These are phyloP conservation scores for Micoletzkya japonica DNA, from an alignment of 2,888 invertebrate species.

Conservation along the genomic window DNA sequence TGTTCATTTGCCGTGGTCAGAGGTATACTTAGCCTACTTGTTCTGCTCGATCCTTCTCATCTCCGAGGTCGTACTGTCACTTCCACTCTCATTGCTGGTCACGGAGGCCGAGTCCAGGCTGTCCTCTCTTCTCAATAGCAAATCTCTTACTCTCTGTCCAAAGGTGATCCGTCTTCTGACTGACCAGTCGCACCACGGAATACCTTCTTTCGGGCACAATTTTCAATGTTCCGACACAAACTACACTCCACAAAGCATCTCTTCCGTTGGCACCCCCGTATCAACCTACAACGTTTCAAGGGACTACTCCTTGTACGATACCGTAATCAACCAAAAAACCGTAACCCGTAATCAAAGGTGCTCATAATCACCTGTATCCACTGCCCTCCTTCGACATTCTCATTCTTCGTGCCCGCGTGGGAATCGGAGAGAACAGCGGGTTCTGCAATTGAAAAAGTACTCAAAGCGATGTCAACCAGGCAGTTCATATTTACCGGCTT, in stretches of 20 bases:
- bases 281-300: no score
- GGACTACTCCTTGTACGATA: no score
- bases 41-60: constrained; percentile 1
- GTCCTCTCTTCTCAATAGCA: constrained; percentile 12
- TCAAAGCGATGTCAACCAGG: background rate
- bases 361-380: constrained; percentile 12
- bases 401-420: constrained; percentile 22
- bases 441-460: constrained; percentile 11
- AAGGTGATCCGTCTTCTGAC: background rate
- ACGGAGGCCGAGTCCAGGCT: constrained; percentile 28
- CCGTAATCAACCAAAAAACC: background rate
- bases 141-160: background rate
- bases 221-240: no score
- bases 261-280: no score
- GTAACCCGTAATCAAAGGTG: background rate
- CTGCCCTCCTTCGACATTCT: constrained; percentile 25
- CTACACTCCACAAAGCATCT: no score
- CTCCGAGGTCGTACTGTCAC: constrained; percentile 11
- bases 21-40: no score
- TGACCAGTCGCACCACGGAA: no score
- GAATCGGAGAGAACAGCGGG: constrained; percentile 24
- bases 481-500: no score
- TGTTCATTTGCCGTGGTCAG: no score
- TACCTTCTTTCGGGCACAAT: no score
- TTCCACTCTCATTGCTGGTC: constrained; percentile 24